Percentiles rank a stretch among this genome's conserved stretches.
These are phyloP conservation scores for Melipona beecheii DNA, from an alignment of 2,888 invertebrate genomes.

Conservation along the genomic window DNA sequence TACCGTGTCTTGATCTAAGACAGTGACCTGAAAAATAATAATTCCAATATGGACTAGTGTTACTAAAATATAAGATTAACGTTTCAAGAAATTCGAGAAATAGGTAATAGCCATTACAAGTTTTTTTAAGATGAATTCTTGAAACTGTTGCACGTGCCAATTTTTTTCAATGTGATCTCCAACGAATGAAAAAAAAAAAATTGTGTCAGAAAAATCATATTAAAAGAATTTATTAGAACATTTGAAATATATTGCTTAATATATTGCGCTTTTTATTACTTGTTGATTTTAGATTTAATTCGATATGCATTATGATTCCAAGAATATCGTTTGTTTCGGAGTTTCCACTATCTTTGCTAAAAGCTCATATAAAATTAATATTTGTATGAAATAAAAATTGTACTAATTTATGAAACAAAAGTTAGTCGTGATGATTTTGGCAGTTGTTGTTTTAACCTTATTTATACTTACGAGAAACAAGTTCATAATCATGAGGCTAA, in stretches of 20 bases:
- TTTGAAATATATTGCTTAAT: neutral
- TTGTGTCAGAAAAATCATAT: neutral
- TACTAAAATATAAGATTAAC: neutral
- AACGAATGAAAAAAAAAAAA: neutral
- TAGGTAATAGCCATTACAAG: neutral
- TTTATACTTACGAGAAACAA: neutral
- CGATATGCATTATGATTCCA: neutral
- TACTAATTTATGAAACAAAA: neutral
- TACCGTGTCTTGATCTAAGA: slow-evolving; percentile 34
- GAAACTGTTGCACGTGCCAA: neutral
- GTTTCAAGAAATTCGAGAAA: neutral
- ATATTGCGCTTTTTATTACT: neutral
- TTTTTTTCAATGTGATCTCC: neutral
- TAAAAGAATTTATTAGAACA: neutral
- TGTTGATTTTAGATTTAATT: neutral
- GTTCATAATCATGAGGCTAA: neutral
- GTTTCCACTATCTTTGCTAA: neutral
- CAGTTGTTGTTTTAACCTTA: neutral
- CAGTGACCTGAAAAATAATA: slow-evolving; percentile 34
- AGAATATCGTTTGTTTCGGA: neutral
- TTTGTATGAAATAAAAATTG: neutral
- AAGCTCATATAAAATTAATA: neutral
- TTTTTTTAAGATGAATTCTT: neutral
- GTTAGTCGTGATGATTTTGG: neutral
- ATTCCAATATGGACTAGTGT: slow-evolving; percentile 1